Percentiles rank a stretch among this genome's conserved stretches.
phyloP scores from a whole-genome alignment of 1,140 invertebrate genomes.

The Caenorhabditis tropicalis region DNA sequence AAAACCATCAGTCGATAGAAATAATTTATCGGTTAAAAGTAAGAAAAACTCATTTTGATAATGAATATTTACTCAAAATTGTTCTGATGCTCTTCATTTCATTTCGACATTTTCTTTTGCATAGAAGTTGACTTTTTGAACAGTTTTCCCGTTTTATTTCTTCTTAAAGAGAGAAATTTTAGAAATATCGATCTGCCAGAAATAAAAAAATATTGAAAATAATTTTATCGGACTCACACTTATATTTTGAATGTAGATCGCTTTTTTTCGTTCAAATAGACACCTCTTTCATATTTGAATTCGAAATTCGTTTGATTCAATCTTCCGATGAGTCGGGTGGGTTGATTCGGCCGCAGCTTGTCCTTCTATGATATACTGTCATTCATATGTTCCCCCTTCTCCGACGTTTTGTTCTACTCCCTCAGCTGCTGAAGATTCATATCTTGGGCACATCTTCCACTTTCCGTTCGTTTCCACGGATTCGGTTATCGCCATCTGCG shows the following conservation, averaged over 20 bases:
- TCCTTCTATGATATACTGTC: conserved; percentile 40
- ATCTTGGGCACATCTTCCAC: conserved; percentile 1
- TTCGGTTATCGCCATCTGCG: conserved; percentile 37
- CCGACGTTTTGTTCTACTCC: not conserved
- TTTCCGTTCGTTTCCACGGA: not conserved
- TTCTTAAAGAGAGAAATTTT: too few species aligned
- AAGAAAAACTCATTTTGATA: too few species aligned
- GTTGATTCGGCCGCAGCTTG: conserved; percentile 1
- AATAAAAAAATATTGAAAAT: too few species aligned
- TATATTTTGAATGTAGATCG: not conserved
- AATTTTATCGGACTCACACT: not conserved
- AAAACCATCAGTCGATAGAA: too few species aligned
- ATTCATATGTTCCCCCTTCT: not conserved
- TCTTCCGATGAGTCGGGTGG: not conserved
- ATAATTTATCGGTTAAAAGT: too few species aligned
- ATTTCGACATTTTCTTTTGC: too few species aligned
- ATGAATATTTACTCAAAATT: too few species aligned
- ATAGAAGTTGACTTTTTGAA: too few species aligned
- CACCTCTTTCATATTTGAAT: not conserved
- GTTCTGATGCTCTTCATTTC: too few species aligned
- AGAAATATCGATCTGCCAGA: too few species aligned
- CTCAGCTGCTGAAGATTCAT: not conserved
- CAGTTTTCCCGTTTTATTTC: too few species aligned
- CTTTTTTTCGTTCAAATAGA: not conserved
- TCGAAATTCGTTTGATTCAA: not conserved